Evolutionary conservation across 2,113 vertebrate genomes (phyloP).

Genomic region (Mus musculus): DNA sequence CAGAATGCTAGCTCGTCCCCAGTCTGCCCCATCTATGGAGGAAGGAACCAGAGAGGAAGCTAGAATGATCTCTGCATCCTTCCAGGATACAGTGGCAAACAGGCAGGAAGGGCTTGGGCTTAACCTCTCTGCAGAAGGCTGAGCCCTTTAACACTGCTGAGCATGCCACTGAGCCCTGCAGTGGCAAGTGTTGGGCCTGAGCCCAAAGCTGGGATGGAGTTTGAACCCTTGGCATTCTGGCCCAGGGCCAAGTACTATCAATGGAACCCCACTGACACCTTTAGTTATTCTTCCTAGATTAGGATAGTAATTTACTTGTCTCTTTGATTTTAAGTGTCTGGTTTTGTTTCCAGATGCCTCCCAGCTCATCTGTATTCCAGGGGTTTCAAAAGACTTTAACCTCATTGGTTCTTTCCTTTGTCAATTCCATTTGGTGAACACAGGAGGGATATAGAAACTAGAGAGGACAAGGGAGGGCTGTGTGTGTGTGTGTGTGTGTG

Average conservation of each 20-base stretch:
- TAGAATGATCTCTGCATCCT: constrained; percentile 35
- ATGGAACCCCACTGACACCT: constrained; percentile 80
- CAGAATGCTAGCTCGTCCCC: constrained; percentile 21
- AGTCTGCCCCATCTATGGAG: constrained; percentile 47
- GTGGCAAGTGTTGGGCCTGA: constrained; percentile 68
- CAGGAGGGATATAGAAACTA: constrained; percentile 63
- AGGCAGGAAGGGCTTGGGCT: constrained; percentile 64
- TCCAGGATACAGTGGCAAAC: constrained; percentile 48
- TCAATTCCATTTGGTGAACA: constrained; percentile 73
- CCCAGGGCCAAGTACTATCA: constrained; percentile 81
- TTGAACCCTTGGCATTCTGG: constrained; percentile 78
- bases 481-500: background rate
- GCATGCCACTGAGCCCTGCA: constrained; percentile 57
- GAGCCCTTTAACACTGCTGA: constrained; percentile 64
- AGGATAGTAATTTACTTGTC: constrained; percentile 80
- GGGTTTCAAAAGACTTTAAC: constrained; percentile 82
- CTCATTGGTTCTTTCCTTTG: constrained; percentile 76
- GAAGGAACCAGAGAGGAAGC: background rate
- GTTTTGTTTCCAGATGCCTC: constrained; percentile 77
- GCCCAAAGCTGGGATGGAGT: constrained; percentile 74
- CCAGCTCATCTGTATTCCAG: constrained; percentile 77
- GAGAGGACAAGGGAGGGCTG: constrained; percentile 35
- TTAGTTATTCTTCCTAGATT: constrained; percentile 81
- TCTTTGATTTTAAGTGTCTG: constrained; percentile 81
- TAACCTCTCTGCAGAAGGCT: constrained; percentile 69